A percentile compares a stretch with the other conserved stretches of the same genome.
Evolutionary conservation across 2,888 invertebrate genomes (phyloP).

Genomic region (Aspidiotus rigidus): DNA sequence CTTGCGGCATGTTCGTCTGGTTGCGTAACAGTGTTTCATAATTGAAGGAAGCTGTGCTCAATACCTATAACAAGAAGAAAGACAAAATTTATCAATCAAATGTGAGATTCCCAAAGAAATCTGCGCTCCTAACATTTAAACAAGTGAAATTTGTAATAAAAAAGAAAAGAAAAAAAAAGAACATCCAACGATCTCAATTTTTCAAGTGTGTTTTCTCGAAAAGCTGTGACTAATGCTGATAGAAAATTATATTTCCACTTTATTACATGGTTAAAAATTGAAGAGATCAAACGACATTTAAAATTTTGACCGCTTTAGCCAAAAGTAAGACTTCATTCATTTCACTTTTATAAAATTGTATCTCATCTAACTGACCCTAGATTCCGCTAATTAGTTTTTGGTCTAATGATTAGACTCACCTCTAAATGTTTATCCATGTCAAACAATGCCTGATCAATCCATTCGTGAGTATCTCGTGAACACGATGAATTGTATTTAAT

Average conservation of each 20-base stretch:
- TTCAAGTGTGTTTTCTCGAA: not conserved
- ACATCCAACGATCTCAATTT: not conserved
- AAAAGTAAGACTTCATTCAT: no score
- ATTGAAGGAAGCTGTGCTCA: conserved; percentile 19
- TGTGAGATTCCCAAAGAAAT: no score
- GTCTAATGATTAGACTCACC: conserved; percentile 43
- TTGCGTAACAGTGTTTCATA: conserved; percentile 19
- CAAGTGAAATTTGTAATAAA: no score
- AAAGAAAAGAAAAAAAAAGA: not conserved
- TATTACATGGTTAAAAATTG: not conserved
- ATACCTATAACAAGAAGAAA: conserved; percentile 7
- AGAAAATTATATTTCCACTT: no score
- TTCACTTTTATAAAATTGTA: no score
- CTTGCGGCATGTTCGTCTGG: conserved; percentile 14
- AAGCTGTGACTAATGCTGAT: not conserved
- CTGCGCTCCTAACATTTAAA: no score
- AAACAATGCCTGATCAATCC: conserved; percentile 55
- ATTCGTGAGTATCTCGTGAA: conserved; percentile 39
- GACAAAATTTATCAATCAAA: no score
- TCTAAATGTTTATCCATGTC: conserved; percentile 57
- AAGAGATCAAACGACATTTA: not conserved
- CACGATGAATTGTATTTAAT: conserved; percentile 45
- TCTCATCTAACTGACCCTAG: no score
- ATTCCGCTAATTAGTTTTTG: not conserved
- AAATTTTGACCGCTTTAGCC: no score